Evolutionary conservation across 2,797 vertebrate species (phyloP), one percentile per base, ranked within the genome.

Genomic region (Anguilla megastoma): DNA sequence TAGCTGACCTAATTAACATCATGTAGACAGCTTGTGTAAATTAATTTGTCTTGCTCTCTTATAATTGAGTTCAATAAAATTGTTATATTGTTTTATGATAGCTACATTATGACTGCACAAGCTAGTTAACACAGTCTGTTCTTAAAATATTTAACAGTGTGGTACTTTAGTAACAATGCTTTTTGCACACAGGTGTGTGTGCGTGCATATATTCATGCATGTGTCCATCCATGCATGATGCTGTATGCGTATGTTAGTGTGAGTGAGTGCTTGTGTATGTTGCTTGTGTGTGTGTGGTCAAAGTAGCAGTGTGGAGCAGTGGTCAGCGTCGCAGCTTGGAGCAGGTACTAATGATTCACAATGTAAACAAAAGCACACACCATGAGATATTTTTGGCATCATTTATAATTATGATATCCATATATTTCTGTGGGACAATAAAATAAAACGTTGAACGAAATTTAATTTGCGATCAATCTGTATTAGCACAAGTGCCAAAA

Each of bases 11-110:
- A 12, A 71, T 12, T 71, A 71, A 97, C 97, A 97, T 97, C 97
- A 97, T 96, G 97, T 98, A 97, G 97, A 96, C 98, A 98, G 97
- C 97, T 98, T 98, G 97, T 97, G 95, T 93, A 97, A 97, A 97
- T 97, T 97, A 97, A 97, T 97, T 98, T 97, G 95, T 97, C 97
- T 98, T 97, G 69, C n/a, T 71, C 69, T 97, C 97, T 98, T 98
- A 98, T 98, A 97, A 97, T 97, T 97, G 97, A 97, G 96, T 98
- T 97, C 98, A 98, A 97, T 97, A 98, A 98, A 98, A 97, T 96
- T 97, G 97, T 93, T 92, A 97, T 97, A 71, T 30, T 71, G 66
- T 71, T 8, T 30, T 71, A 12, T 12, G 5, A 30, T 71, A 71
- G 30, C 63, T 27, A 27, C 63, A n/a, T 69, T 69, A 69, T 1